Evolutionary conservation across 37 sponge, comb jelly and placozoan species (phyloP).

Genomic region (Axinella damicornis): DNA sequence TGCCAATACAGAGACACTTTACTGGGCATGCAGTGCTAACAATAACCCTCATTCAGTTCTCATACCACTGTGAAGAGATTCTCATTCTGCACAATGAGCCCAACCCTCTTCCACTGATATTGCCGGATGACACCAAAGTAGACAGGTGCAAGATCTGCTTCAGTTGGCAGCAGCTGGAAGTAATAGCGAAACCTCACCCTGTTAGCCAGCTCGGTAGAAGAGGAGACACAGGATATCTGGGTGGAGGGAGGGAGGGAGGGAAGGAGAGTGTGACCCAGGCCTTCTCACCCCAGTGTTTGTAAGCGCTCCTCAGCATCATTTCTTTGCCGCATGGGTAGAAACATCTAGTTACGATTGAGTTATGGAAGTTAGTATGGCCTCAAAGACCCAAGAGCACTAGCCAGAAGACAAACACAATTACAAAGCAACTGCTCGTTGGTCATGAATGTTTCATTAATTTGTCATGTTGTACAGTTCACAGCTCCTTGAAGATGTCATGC

Average conservation of each 20-base stretch:
- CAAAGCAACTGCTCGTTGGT: no score
- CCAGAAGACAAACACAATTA: no score
- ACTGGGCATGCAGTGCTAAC: neutral
- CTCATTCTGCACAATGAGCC: slow-evolving; percentile 58
- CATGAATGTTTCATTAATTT: no score
- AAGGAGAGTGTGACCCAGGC: no score
- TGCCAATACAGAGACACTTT: neutral
- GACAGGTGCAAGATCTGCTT: slow-evolving; percentile 27
- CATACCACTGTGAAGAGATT: slow-evolving; percentile 62
- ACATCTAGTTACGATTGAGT: neutral
- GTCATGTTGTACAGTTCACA: no score
- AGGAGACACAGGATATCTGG: slow-evolving; percentile 61
- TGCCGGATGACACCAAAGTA: slow-evolving; percentile 20
- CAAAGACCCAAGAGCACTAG: no score
- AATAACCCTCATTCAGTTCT: neutral
- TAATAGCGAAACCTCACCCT: slow-evolving; percentile 26
- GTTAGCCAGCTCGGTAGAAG: slow-evolving; percentile 34
- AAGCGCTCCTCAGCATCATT: neutral
- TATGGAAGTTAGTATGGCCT: no score
- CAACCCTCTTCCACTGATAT: slow-evolving; percentile 43
- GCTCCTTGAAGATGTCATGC: no score
- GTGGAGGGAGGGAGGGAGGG: neutral
- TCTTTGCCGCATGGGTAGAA: neutral
- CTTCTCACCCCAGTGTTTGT: no score
- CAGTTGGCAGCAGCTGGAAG: slow-evolving; percentile 58